Percentiles rank a stretch among this genome's conserved stretches.
Evolutionary conservation across 1,140 invertebrate species (phyloP).

Genomic region (Aporrectodea caliginosa): DNA sequence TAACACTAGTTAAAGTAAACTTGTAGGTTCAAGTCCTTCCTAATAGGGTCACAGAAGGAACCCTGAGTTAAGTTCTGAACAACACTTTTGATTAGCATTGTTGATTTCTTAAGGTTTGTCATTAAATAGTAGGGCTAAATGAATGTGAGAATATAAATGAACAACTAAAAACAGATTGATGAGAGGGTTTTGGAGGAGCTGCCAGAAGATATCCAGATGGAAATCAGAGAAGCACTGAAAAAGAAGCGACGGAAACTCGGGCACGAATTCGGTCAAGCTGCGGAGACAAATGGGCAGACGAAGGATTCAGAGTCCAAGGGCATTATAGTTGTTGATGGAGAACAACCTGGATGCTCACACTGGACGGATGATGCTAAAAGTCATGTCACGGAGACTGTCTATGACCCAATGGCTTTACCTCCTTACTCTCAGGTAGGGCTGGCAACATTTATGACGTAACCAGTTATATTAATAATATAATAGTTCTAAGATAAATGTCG

Average conservation of each 20-base stretch:
- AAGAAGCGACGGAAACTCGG: slow-evolving; percentile 17
- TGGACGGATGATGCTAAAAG: neutral
- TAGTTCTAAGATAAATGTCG: neutral
- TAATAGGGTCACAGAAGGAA: no score
- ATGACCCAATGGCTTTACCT: neutral
- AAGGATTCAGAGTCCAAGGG: no score
- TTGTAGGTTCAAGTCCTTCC: no score
- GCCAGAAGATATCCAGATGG: slow-evolving; percentile 63
- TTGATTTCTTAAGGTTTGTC: no score
- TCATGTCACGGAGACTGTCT: no score
- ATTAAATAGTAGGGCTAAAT: no score
- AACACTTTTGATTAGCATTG: no score
- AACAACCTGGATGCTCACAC: neutral
- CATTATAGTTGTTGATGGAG: no score
- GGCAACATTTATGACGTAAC: no score
- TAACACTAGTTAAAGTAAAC: no score
- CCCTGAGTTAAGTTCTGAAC: no score
- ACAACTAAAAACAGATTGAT: slow-evolving; percentile 55
- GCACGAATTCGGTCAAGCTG: neutral
- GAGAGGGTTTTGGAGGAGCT: slow-evolving; percentile 60
- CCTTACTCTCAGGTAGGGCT: neutral
- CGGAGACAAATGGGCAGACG: neutral
- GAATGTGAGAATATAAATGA: no score
- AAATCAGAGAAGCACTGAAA: slow-evolving; percentile 53
- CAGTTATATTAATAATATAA: neutral